Evolutionary conservation across 2,797 vertebrate genomes (phyloP), one percentile per base, ranked within the genome.

Genomic region (Pelodytes ibericus): DNA sequence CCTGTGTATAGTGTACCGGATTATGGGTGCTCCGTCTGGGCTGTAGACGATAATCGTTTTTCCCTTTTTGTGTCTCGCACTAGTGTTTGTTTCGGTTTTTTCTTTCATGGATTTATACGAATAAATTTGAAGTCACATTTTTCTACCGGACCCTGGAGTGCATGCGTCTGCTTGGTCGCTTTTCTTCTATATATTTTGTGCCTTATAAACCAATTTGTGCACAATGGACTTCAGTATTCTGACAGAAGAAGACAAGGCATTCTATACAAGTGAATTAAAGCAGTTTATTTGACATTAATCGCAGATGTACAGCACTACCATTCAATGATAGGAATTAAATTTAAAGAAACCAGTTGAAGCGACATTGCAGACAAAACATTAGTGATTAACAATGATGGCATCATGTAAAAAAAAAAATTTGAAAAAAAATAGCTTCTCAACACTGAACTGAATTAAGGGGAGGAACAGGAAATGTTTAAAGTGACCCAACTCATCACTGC

Each of bases 231-330:
- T n/a, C n/a, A n/a, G n/a, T n/a, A n/a, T n/a, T n/a, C n/a, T n/a
- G n/a, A n/a, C n/a, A 80, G 2, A 16, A 60, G 36, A 68, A 80
- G 29, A 33, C 27, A 59, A 72, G 20, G 36, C 65, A 84, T 73
- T 41, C 83, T 81, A 65, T 72, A 67, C 84, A 83, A 83, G 84
- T 88, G 89, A 89, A 86, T 91, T 86, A 88, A 90, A 90, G 88
- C 86, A 64, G 86, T 93, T 92, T 93, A 91, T 92, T 91, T 87
- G 84, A 91, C 90, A 90, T 89, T 88, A 89, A 90, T 90, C 86
- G 89, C 89, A 90, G 87, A 89, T 92, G 88, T 91, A 92, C 91
- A 92, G 87, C 88, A 89, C 86, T 90, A 89, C 85, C 86, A 89
- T 90, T 90, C 87, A 87, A 89, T 87, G 89, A 90, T 86, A 90